Percentiles rank a stretch among this genome's conserved stretches.
Evolutionary conservation across 2,113 vertebrate species (phyloP).

Genomic region (Halcyon malimbica): DNA sequence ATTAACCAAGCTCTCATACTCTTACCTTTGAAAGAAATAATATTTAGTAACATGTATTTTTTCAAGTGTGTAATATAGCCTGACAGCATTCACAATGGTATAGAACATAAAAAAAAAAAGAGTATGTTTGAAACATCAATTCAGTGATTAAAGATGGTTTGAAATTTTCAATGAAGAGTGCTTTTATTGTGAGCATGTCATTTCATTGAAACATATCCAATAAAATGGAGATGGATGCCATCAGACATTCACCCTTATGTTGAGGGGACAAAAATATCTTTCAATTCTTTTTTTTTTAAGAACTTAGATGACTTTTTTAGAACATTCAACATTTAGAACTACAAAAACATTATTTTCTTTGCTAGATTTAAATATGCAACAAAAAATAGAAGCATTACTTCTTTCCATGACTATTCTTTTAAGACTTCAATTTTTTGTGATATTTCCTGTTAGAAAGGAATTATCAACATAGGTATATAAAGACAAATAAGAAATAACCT

Average conservation of each 20-base stretch:
- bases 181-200: accelerated
- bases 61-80: not conserved
- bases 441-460: not conserved
- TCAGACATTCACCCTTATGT: not conserved
- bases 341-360: not conserved
- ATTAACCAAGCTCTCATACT: not conserved
- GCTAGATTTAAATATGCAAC: not conserved
- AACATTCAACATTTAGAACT: not conserved
- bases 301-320: not conserved
- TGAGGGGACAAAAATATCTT: not conserved
- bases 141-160: not conserved
- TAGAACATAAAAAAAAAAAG: not conserved
- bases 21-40: not conserved
- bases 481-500: not conserved
- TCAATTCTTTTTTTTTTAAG: not conserved
- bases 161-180: not conserved
- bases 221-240: not conserved
- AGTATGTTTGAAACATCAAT: not conserved
- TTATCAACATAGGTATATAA: not conserved
- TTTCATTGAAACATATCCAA: not conserved
- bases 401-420: not conserved
- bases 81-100: not conserved
- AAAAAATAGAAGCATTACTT: not conserved
- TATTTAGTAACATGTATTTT: not conserved
- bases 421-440: not conserved